Base-by-base conservation (phyloP, 2,113 vertebrate genomes). In the Lates calcarifer region DNA sequence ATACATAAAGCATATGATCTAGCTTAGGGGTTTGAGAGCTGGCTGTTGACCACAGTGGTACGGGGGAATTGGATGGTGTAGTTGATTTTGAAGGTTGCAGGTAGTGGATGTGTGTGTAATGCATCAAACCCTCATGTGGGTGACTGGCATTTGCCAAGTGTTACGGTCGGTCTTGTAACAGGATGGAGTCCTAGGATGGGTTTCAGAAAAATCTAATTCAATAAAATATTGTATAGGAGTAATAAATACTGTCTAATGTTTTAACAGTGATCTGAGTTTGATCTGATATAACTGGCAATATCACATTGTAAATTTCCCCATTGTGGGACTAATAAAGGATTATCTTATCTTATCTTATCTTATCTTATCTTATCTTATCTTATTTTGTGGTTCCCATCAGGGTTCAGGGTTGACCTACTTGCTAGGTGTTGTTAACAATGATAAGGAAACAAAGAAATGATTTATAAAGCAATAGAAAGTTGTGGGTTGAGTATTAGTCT, bases 401-500 rank as follows among this genome's bases (percentile, higher is more conserved):
- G 49, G 22, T 24, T 56, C 4, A 39, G 14, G 6, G n/a, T 5
- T 26, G 41, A 73, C 13, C 28, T 43, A 29, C 26, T 57, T 31
- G 18, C 6, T 7, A 2, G 15, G 3, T 14, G 28, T 26, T 26
- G 3, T 26, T 74, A 39, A 58, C n/a, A 53, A 58, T 15, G 17
- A 0, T 58, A 47, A 51, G 13, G 37, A 67, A 78, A 58, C 12
- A 37, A 63, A 73, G 29, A 15, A 55, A 33, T n/a, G 41, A 58
- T 53, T 69, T 69, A 51, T 53, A 65, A 75, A 60, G 53, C 28
- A 37, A 20, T 20, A 28, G 6, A 33, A 61, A 58, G 31, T 8
- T 56, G 45, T 67, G 65, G 15, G 70, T 26, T 62, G 17, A 69
- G 37, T 43, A 31, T 68, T 58, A 33, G 31, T 29, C 58, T 86